phyloP scores from a whole-genome alignment of 2,797 vertebrate species.

The Trachurus trachurus region DNA sequence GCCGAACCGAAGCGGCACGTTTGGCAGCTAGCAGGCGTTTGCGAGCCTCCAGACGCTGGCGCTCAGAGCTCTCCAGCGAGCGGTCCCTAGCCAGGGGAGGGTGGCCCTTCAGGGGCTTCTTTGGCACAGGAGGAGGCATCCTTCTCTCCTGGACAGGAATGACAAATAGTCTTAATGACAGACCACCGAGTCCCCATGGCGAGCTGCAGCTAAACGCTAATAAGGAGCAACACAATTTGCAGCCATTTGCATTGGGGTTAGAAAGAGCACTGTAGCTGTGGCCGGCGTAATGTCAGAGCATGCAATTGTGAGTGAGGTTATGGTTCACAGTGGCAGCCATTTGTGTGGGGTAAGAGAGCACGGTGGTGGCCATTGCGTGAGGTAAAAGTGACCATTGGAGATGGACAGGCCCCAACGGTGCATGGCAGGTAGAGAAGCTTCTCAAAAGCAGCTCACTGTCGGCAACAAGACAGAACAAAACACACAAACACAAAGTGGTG shows the following conservation, averaged over 20 bases:
- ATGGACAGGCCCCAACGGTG: conserved; percentile 76
- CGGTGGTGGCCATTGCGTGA: conserved; percentile 70
- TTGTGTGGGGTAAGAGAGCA: conserved; percentile 71
- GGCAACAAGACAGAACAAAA: conserved; percentile 80
- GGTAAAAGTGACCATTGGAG: conserved; percentile 75
- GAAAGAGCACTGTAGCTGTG: conserved; percentile 43
- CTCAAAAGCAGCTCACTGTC: conserved; percentile 86
- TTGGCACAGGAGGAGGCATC: conserved; percentile 97
- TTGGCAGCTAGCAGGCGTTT: conserved; percentile 98
- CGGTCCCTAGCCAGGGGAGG: conserved; percentile 95
- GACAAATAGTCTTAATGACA: conserved; percentile 76
- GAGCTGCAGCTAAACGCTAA: conserved; percentile 60
- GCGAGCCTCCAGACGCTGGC: conserved; percentile 96
- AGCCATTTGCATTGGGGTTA: conserved; percentile 61
- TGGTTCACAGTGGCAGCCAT: conserved; percentile 74
- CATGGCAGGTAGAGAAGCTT: conserved; percentile 80
- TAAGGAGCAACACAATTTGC: conserved; percentile 45
- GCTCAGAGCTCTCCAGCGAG: conserved; percentile 96
- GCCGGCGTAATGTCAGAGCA: conserved; percentile 62
- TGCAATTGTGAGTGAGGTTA: conserved; percentile 75
- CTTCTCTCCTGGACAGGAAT: conserved; percentile 97
- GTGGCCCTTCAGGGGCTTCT: conserved; percentile 97
- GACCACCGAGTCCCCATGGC: conserved; percentile 42
- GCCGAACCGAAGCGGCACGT: conserved; percentile 94
- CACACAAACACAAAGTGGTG: conserved; percentile 71